Percentiles rank a stretch among this genome's conserved stretches.
These are phyloP conservation scores for Bombus soroeensis DNA, from an alignment of 1,140 invertebrate genomes.

Conservation along the genomic window DNA sequence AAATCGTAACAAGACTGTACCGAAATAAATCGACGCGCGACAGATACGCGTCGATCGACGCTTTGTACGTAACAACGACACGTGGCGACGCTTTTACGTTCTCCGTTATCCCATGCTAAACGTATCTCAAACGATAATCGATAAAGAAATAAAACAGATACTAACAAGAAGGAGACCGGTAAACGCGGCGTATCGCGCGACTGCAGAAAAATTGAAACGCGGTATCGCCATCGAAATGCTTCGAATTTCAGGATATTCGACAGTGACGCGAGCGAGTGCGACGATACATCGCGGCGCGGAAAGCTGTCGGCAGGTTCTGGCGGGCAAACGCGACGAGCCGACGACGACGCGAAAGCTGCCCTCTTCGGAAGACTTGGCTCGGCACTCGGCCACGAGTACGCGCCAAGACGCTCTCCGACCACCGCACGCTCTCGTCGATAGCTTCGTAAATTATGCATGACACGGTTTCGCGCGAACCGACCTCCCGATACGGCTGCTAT, in stretches of 20 bases:
- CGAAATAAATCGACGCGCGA: neutral
- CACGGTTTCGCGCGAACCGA: conserved; percentile 18
- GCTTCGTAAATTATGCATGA: conserved; percentile 61
- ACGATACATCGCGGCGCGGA: neutral
- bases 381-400: conserved; percentile 9
- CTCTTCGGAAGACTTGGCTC: neutral
- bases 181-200: too few species aligned
- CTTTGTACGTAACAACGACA: neutral
- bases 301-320: neutral
- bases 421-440: conserved; percentile 43
- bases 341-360: neutral
- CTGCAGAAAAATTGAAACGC: neutral
- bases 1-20: neutral
- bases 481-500: conserved; percentile 8
- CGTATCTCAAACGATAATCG: neutral
- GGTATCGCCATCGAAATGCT: too few species aligned
- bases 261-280: too few species aligned
- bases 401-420: neutral
- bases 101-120: neutral
- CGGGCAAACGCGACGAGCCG: neutral
- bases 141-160: neutral
- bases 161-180: too few species aligned
- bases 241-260: neutral
- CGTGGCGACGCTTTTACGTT: neutral
- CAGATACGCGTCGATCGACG: neutral